A percentile compares a stretch with the other conserved stretches of the same genome.
phyloP scores from a whole-genome alignment of 2,797 vertebrate species.

The Anniella stebbinsi region DNA sequence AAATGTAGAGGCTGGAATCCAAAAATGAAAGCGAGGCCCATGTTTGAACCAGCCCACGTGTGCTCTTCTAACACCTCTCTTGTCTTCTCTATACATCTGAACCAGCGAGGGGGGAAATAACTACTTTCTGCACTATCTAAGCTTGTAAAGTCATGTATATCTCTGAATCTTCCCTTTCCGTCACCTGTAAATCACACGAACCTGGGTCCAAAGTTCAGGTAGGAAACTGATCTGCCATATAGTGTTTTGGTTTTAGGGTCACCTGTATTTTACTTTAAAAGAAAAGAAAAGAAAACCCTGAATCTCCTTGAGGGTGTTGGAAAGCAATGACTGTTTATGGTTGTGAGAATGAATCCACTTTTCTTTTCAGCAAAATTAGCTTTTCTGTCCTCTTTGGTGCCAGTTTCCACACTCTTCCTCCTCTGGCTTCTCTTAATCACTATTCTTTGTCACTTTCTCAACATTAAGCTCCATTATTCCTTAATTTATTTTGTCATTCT shows the following conservation, averaged over 20 bases:
- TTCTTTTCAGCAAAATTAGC: neutral
- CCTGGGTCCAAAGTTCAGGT: neutral
- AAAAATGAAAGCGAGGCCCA: neutral
- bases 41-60: neutral
- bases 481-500: neutral
- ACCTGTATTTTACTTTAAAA: neutral
- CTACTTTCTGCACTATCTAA: neutral
- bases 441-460: neutral
- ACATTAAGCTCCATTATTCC: neutral
- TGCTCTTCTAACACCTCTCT: neutral
- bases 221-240: neutral
- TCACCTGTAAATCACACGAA: neutral
- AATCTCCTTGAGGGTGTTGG: neutral
- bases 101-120: neutral
- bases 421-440: neutral
- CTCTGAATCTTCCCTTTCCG: neutral
- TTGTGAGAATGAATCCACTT: conserved; percentile 15
- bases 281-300: too few species aligned
- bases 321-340: neutral
- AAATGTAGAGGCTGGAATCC: neutral
- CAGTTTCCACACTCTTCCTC: neutral
- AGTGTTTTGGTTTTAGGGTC: neutral
- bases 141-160: neutral
- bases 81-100: neutral
- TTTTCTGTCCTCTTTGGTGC: neutral